phyloP scores from a whole-genome alignment of 2,113 vertebrate species.

The Caranx ignobilis region DNA sequence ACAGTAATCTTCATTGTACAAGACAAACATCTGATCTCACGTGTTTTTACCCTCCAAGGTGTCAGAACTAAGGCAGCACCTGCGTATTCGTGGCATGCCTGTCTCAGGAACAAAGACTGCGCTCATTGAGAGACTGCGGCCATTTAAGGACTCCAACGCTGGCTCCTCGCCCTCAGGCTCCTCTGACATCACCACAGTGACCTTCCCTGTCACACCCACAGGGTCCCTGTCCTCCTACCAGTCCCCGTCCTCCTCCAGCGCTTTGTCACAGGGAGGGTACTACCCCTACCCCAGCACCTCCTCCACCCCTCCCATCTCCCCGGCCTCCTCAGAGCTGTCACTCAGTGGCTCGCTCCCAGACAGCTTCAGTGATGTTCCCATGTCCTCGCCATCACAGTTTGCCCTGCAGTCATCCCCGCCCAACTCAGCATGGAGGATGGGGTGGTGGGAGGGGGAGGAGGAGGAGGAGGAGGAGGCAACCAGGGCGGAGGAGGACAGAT shows the following conservation, averaged over 20 bases:
- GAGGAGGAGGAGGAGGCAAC: conserved; percentile 81
- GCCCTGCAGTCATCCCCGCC: conserved; percentile 88
- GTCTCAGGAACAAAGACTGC: conserved; percentile 97
- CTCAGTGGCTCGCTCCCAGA: conserved; percentile 93
- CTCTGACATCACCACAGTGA: conserved; percentile 91
- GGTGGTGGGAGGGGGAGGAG: conserved; percentile 69
- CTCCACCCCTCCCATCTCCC: conserved; percentile 95
- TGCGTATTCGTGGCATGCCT: conserved; percentile 94
- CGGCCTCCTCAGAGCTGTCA: conserved; percentile 94
- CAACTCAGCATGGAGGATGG: conserved; percentile 88
- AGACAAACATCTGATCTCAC: background rate
- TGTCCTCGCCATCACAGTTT: conserved; percentile 91
- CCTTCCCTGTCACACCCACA: conserved; percentile 92
- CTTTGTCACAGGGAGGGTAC: conserved; percentile 89
- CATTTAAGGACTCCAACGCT: conserved; percentile 90
- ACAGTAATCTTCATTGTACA: background rate
- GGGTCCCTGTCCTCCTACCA: conserved; percentile 89
- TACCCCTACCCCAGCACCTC: conserved; percentile 95
- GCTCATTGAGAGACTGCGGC: conserved; percentile 93
- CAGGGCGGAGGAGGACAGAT: conserved; percentile 75
- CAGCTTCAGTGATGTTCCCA: conserved; percentile 92
- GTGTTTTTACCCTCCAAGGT: conserved; percentile 82
- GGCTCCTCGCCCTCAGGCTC: conserved; percentile 81
- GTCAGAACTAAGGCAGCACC: conserved; percentile 95
- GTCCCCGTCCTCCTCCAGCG: conserved; percentile 86